These are phyloP conservation scores for Lethrus apterus DNA, from an alignment of 1,140 invertebrate genomes.

Conservation along the genomic window DNA sequence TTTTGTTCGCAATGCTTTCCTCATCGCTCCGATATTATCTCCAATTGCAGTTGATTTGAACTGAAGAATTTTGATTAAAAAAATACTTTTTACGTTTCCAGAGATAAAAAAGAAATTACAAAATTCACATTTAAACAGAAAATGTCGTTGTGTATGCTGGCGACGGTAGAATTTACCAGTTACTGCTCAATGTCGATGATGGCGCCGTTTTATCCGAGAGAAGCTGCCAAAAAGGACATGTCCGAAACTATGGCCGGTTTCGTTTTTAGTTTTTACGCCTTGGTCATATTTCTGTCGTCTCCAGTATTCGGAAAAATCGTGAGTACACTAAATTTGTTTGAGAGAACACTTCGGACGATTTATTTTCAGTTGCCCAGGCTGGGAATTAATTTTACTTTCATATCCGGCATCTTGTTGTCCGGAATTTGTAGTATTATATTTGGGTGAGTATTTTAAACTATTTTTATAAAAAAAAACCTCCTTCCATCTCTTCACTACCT, in stretches of 20 bases:
- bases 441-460: conserved; percentile 45
- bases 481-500: not conserved
- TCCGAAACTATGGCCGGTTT: conserved; percentile 57
- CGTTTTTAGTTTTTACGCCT: conserved; percentile 66
- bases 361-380: conserved; percentile 51
- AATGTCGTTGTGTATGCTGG: conserved; percentile 50
- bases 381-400: conserved; percentile 60
- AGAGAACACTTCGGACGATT: not conserved
- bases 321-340: conserved; percentile 38
- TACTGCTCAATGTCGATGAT: conserved; percentile 71
- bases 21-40: too few species aligned
- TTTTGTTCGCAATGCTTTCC: too few species aligned
- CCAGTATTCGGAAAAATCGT: conserved; percentile 65
- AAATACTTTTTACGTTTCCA: not conserved
- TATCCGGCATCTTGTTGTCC: conserved; percentile 53
- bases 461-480: not conserved
- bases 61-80: not conserved
- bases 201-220: conserved; percentile 67
- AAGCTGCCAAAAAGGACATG: conserved; percentile 57
- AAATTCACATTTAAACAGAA: conserved; percentile 41
- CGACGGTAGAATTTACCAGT: conserved; percentile 60
- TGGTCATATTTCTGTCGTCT: conserved; percentile 61
- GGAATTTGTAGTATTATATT: conserved; percentile 57
- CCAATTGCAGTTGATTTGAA: too few species aligned
- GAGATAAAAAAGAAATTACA: not conserved